Conservation (phyloP, 2,113 vertebrate species). For the Lutjanus erythropterus region DNA sequence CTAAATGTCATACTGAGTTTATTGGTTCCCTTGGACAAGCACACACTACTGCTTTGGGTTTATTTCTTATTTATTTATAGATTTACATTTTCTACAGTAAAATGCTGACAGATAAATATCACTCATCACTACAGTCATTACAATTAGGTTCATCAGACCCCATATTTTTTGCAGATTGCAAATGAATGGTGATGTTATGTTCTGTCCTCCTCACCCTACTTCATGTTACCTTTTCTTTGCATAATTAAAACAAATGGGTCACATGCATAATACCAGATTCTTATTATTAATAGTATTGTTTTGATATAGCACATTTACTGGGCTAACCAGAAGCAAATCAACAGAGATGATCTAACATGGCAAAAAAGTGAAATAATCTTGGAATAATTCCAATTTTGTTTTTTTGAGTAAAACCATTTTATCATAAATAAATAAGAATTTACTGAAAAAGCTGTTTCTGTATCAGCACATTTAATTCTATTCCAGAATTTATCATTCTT, state of each 20-base stretch:
- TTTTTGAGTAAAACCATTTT: not conserved
- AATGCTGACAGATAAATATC: not conserved
- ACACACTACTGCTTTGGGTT: fast-evolving
- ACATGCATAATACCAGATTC: not conserved
- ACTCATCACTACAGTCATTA: not conserved
- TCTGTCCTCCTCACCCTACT: too few relatives aligned
- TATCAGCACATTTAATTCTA: not conserved
- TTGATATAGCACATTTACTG: not conserved
- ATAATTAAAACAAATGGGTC: not conserved
- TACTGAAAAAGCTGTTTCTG: not conserved
- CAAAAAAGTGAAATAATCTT: not conserved
- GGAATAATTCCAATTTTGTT: not conserved
- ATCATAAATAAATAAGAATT: not conserved
- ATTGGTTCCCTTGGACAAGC: not conserved
- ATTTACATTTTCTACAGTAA: not conserved
- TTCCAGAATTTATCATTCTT: not conserved
- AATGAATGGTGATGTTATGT: too few relatives aligned
- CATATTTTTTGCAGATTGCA: too few relatives aligned
- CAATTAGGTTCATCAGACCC: not conserved
- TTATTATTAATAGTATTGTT: not conserved
- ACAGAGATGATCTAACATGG: not conserved
- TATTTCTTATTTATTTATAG: not conserved
- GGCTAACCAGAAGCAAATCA: not conserved
- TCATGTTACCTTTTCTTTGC: not conserved
- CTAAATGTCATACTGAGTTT: not conserved